Conservation (phyloP, 2,113 vertebrate genomes). For the Alethe diademata region DNA sequence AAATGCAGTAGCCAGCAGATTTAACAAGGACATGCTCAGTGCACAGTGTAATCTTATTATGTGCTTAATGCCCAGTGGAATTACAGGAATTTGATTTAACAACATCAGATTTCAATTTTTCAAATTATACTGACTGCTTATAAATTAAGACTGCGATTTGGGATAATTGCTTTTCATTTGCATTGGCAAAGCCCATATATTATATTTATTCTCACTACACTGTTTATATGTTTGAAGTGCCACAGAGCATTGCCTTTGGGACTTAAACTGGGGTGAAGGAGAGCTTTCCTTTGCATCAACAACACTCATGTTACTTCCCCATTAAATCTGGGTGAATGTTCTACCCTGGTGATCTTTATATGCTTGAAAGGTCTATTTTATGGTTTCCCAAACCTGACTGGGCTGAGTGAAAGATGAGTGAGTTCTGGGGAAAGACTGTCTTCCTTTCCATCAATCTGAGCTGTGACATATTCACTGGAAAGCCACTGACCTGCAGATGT, state of each 20-base stretch:
- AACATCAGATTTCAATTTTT: constrained; percentile 70
- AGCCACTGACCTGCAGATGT: background rate
- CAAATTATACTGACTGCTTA: constrained; percentile 69
- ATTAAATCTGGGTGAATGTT: background rate
- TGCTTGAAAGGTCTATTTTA: constrained; percentile 30
- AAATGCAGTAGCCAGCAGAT: constrained; percentile 70
- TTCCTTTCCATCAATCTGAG: background rate
- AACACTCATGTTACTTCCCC: background rate
- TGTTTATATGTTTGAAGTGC: constrained; percentile 59
- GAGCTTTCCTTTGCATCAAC: constrained; percentile 20
- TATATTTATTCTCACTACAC: constrained; percentile 54
- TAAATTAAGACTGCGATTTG: constrained; percentile 63
- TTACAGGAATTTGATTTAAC: constrained; percentile 71
- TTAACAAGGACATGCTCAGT: constrained; percentile 73
- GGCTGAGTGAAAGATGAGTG: constrained; percentile 13
- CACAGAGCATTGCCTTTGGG: constrained; percentile 33
- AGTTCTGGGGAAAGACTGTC: background rate
- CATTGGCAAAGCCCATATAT: constrained; percentile 55
- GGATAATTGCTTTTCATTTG: constrained; percentile 69
- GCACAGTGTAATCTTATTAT: constrained; percentile 73
- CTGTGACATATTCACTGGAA: background rate
- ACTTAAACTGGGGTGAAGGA: constrained; percentile 25
- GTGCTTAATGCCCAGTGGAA: constrained; percentile 68
- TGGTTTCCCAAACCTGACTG: constrained; percentile 12
- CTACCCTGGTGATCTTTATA: constrained; percentile 13